A percentile compares a stretch with the other conserved stretches of the same genome.
These are phyloP conservation scores for Amaurobius ferox DNA, from an alignment of 2,888 invertebrate genomes.

Conservation along the genomic window DNA sequence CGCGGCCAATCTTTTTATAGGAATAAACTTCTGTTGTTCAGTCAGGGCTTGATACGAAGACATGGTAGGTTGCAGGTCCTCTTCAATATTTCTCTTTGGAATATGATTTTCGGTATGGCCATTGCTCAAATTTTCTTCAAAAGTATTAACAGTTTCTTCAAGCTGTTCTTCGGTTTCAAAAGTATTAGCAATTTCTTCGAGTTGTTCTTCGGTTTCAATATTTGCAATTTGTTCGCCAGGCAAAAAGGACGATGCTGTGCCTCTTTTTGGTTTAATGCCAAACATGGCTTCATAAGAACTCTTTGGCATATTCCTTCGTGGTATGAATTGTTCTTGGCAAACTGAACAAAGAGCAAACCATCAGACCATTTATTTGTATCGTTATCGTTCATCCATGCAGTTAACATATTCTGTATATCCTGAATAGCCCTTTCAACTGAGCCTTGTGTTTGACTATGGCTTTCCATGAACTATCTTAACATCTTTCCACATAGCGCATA, in stretches of 20 bases:
- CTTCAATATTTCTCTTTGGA: too few relatives aligned
- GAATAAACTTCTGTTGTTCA: too few relatives aligned
- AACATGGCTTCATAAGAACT: constrained; percentile 55
- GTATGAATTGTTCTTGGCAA: constrained; percentile 51
- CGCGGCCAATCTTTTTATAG: too few relatives aligned
- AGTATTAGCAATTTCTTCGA: too few relatives aligned
- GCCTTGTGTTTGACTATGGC: constrained; percentile 9
- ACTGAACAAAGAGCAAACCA: constrained; percentile 69
- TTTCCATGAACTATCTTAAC: constrained; percentile 45
- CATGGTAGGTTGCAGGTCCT: too few relatives aligned
- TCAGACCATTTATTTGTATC: constrained; percentile 69
- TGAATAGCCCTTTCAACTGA: constrained; percentile 20
- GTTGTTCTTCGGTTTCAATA: constrained; percentile 42
- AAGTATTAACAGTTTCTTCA: too few relatives aligned
- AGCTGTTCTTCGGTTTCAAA: too few relatives aligned
- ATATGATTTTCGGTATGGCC: too few relatives aligned
- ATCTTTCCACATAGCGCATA: constrained; percentile 42
- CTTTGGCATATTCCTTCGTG: constrained; percentile 51
- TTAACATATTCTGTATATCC: constrained; percentile 50
- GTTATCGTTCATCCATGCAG: constrained; percentile 60
- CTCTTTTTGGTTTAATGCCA: constrained; percentile 31
- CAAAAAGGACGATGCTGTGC: constrained; percentile 30
- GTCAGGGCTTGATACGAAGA: too few relatives aligned
- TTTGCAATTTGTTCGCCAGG: constrained; percentile 31
- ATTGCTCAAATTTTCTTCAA: too few relatives aligned